A percentile compares a stretch with the other conserved stretches of the same genome.
Evolutionary conservation across 2,113 vertebrate species (phyloP).

Genomic region (Cebidichthys violaceus): DNA sequence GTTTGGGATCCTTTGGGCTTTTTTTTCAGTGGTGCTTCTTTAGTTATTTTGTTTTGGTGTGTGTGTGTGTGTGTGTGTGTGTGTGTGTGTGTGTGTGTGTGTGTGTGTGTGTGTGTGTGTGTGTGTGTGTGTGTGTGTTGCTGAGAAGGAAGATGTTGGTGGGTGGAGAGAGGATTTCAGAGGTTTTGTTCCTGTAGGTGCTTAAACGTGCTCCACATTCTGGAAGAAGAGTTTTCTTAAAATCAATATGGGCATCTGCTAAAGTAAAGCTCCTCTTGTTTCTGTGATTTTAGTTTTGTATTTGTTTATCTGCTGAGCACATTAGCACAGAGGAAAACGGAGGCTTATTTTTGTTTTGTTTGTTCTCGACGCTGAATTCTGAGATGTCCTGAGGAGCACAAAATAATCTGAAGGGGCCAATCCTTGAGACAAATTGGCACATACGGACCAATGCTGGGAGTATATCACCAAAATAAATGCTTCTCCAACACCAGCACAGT

Average conservation of each 20-base stretch:
- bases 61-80: background rate
- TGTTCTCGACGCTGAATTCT: slow-evolving; percentile 38
- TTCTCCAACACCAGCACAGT: slow-evolving; percentile 40
- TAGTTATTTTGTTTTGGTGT: slow-evolving; percentile 18
- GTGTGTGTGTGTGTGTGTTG: slow-evolving; percentile 1
- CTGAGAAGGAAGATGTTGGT: slow-evolving; percentile 31
- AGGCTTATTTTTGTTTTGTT: slow-evolving; percentile 42
- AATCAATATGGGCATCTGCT: slow-evolving; percentile 64
- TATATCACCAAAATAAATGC: slow-evolving; percentile 71
- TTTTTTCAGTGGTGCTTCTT: slow-evolving; percentile 41
- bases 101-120: background rate
- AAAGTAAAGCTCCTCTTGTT: slow-evolving; percentile 29
- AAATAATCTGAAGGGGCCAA: slow-evolving; percentile 40
- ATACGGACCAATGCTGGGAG: slow-evolving; percentile 36
- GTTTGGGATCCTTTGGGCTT: slow-evolving; percentile 54
- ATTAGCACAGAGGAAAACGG: slow-evolving; percentile 39
- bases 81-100: background rate
- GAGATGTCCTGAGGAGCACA: slow-evolving; percentile 57
- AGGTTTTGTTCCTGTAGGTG: slow-evolving; percentile 49
- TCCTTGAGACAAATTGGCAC: slow-evolving; percentile 56
- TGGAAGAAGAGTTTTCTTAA: slow-evolving; percentile 44
- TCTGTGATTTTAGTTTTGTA: slow-evolving; percentile 1
- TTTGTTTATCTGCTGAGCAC: slow-evolving; percentile 37
- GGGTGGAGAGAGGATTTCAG: slow-evolving; percentile 51
- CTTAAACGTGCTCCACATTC: slow-evolving; percentile 50